phyloP scores from a whole-genome alignment of 2,797 vertebrate genomes.

The Gambelia wislizenii region DNA sequence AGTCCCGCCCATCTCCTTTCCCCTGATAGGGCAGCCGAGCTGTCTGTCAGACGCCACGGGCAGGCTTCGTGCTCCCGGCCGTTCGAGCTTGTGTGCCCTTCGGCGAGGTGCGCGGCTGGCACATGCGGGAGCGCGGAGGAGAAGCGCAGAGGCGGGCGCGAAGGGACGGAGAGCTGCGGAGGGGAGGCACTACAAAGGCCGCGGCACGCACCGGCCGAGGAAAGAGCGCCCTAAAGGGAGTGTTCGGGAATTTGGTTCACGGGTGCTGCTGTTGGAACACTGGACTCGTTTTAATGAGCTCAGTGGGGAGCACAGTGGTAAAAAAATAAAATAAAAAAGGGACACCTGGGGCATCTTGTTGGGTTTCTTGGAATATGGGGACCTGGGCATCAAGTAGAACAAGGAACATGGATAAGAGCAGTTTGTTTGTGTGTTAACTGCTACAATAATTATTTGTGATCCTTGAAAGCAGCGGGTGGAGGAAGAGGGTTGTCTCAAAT shows the following conservation, averaged over 20 bases:
- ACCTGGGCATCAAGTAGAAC: not conserved
- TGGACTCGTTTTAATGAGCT: not conserved
- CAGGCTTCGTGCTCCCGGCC: slow-evolving; percentile 33
- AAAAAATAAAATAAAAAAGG: too few relatives aligned
- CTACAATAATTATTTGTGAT: not conserved
- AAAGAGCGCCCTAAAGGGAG: too few relatives aligned
- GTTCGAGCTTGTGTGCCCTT: slow-evolving; percentile 26
- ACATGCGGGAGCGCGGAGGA: rapidly evolving
- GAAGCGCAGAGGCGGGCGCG: not conserved
- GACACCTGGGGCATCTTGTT: not conserved
- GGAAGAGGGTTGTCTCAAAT: not conserved
- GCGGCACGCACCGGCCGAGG: too few relatives aligned
- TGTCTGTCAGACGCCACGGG: slow-evolving; percentile 29
- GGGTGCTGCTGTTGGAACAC: too few relatives aligned
- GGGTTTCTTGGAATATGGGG: not conserved
- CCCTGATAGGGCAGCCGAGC: slow-evolving; percentile 28
- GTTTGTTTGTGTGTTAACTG: not conserved
- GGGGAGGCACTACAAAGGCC: too few relatives aligned
- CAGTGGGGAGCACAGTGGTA: not conserved
- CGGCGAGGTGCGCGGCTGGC: not conserved
- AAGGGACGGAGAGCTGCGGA: not conserved
- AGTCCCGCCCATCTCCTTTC: slow-evolving; percentile 30
- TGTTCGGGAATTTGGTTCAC: too few relatives aligned
- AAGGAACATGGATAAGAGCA: not conserved
- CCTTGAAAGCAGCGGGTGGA: not conserved